Evolutionary conservation across 2,888 invertebrate species (phyloP).

Genomic region (Lasius platythorax): DNA sequence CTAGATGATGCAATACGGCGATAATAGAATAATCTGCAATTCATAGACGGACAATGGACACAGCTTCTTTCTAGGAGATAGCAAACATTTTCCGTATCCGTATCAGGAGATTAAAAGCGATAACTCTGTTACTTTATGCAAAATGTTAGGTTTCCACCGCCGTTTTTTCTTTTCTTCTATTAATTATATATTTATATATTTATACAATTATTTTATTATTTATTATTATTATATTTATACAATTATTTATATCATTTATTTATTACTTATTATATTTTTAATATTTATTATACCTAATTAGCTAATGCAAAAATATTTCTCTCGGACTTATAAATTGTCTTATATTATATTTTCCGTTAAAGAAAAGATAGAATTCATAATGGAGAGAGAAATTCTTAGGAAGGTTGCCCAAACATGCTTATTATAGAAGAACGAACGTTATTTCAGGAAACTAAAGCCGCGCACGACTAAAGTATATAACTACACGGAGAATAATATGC

Average conservation of each 20-base stretch:
- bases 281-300: background rate
- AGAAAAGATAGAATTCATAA: background rate
- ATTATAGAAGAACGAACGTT: constrained; percentile 33
- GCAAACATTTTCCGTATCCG: background rate
- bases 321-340: background rate
- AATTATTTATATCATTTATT: background rate
- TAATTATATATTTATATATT: background rate
- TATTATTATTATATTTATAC: no score
- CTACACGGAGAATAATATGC: constrained; percentile 28
- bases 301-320: background rate
- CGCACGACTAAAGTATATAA: background rate
- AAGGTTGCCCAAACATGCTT: constrained; percentile 10
- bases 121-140: background rate
- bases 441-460: constrained; percentile 38
- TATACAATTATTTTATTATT: no score
- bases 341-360: background rate
- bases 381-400: background rate
- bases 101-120: background rate
- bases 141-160: background rate
- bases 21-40: constrained; percentile 43
- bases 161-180: background rate
- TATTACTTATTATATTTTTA: no score
- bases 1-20: background rate
- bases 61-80: background rate
- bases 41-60: background rate